Base-by-base conservation (phyloP, 1,140 invertebrate genomes). In the Neotoxoptera formosana region DNA sequence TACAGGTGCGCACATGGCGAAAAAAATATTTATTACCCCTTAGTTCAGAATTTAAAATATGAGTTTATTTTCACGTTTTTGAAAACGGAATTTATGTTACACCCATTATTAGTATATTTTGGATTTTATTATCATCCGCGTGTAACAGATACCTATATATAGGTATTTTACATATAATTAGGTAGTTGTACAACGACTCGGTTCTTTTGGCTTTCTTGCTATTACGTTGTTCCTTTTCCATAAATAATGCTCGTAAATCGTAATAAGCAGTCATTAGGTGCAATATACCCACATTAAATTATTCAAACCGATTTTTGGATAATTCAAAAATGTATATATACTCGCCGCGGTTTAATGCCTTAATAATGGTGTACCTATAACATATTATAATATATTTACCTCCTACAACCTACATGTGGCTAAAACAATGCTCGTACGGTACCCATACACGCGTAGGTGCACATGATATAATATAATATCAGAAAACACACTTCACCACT, bases 311-410 rank as follows among this genome's bases (percentile, higher is more conserved):
- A 76, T 76, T 76, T 76, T 76, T 34, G n/a, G n/a, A 76, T 17
- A 76, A 76, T 76, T 76, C 60, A 76, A 76, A 76, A 76, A n/a
- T 76, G 6, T 76, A 76, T 76, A n/a, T 76, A 76, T 76, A n/a
- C 17, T 76, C 30, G 17, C 30, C 60, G n/a, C n/a, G 30, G 14
- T 76, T 14, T 76, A n/a, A 76, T 76, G n/a, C 60, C 60, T 76
- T n/a, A 34, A 76, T 76, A 76, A 76, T 76, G n/a, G n/a, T 34
- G 7, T 17, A 21, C 2, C 20, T 21, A 53, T 53, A 41, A 41
- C 41, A 41, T n/a, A n/a, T n/a, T n/a, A n/a, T 41, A 41, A 41
- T 41, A 2, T 41, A 41, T 41, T 41, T 41, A 53, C 51, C 51
- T 53, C 51, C 51, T 30, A 30, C 23, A 60, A 60, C 56, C 56